Evolutionary conservation across 2,797 vertebrate genomes (phyloP).

Genomic region (Anniella stebbinsi): DNA sequence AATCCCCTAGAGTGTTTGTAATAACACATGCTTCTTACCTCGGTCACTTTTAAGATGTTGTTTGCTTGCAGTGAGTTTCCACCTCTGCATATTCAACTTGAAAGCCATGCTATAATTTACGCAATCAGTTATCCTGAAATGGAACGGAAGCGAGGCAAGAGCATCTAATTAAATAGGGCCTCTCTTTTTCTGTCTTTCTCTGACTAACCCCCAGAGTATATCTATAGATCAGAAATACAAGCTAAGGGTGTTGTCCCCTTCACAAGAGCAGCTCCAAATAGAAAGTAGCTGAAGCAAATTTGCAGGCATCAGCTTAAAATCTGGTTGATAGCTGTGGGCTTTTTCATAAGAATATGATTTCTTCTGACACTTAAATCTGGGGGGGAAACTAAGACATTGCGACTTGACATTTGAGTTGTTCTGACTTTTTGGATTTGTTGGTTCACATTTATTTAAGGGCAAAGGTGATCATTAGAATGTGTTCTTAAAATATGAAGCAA

Average conservation of each 20-base stretch:
- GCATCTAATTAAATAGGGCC: constrained; percentile 4
- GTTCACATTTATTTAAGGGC: constrained; percentile 16
- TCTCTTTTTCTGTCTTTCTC: background rate
- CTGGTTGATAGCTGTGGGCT: constrained; percentile 57
- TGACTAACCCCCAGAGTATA: background rate
- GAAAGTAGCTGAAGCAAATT: background rate
- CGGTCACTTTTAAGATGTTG: background rate
- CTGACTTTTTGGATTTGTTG: constrained; percentile 29
- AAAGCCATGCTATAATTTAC: constrained; percentile 3
- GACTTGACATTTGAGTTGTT: constrained; percentile 45
- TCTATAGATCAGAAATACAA: background rate
- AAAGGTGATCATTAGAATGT: constrained; percentile 26
- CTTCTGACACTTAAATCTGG: constrained; percentile 43
- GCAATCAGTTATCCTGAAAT: background rate
- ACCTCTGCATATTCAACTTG: constrained; percentile 5
- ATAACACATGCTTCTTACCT: background rate
- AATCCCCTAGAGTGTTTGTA: background rate
- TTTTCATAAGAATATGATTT: constrained; percentile 53
- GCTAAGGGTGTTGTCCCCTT: constrained; percentile 26
- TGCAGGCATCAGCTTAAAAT: constrained; percentile 58
- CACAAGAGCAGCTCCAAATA: background rate
- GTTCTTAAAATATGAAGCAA: constrained; percentile 11
- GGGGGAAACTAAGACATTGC: constrained; percentile 36
- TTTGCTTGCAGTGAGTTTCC: constrained; percentile 2
- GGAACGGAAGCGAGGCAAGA: constrained; percentile 6